Base-by-base conservation (phyloP, 2,113 vertebrate species). In the Microcebus lehilahytsara region DNA sequence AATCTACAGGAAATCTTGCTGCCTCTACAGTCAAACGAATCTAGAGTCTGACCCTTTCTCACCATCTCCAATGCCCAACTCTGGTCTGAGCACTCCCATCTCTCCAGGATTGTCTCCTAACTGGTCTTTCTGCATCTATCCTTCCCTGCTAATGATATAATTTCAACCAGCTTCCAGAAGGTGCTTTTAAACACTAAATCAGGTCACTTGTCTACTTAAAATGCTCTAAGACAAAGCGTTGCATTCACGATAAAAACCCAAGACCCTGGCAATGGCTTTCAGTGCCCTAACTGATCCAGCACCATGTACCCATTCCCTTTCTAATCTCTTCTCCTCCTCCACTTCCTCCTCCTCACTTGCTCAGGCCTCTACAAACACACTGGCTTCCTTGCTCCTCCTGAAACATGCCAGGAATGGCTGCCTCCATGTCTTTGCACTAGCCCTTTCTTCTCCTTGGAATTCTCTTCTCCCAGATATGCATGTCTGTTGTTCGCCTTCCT, bases 301-400 rank as follows among this genome's bases (percentile, higher is more conserved):
- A 25, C 3, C 16, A 11, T 7, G 5, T 3, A 8, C 3, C 1
- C 30, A 6, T 58, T 3, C 6, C 14, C 46, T 34, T 27, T 83
- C 89, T 32, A 17, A 23, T 49, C 37, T 9, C 32, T 11, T n/a
- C 34, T 17, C 20, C 25, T 40, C 56, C 37, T 17, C 20, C 37
- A 5, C 20, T 32, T 60, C 5, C 69, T 11, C 27, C 30, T 78
- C 6, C 23, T 3, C 32, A 0, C 62, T 32, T 51, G 7, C 79
- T 79, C 34, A 6, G 0, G 0, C 20, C 49, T 53, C 69, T 49
- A 0, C 8, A 46, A 11, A 25, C 10, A 56, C 11, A 11, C 23
- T 5, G n/a, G 32, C 37, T 11, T 62, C 58, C 40, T 6, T 0
- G 51, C 17, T 46, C 5, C 16, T 25, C 11, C 66, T 46, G 60